A percentile compares a stretch with the other conserved stretches of the same genome.
Conservation (phyloP, 2,888 invertebrate species). For the Brachynemurus nebulosus region DNA sequence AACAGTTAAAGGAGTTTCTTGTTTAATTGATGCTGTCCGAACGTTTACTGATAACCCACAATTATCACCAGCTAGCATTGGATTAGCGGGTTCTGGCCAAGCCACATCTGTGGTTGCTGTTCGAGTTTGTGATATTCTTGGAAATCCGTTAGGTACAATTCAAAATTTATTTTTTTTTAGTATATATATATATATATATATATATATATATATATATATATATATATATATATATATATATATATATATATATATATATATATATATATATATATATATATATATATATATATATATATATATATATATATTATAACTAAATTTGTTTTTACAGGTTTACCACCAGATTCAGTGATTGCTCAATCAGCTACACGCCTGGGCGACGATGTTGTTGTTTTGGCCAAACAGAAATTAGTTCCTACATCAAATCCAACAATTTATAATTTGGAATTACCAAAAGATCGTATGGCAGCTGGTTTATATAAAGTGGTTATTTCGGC, state of each 20-base stretch:
- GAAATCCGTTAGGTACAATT: conserved; percentile 38
- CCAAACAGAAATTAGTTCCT: conserved; percentile 43
- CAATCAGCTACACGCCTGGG: conserved; percentile 59
- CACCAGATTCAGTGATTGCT: conserved; percentile 51
- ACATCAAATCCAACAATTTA: conserved; percentile 51
- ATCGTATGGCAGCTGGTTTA: conserved; percentile 69
- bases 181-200: no score
- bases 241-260: no score
- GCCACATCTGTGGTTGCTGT: conserved; percentile 57
- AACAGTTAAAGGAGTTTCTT: conserved; percentile 66
- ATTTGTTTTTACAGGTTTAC: conserved; percentile 40
- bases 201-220: no score
- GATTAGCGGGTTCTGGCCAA: conserved; percentile 63
- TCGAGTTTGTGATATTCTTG: conserved; percentile 60
- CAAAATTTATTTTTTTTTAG: no score
- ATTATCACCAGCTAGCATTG: conserved; percentile 72
- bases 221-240: no score
- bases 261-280: no score
- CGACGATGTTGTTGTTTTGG: conserved; percentile 63
- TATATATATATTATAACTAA: no score
- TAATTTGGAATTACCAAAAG: conserved; percentile 59
- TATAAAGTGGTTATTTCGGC: conserved; percentile 71
- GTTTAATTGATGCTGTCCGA: conserved; percentile 63
- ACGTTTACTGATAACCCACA: conserved; percentile 54
- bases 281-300: no score